Evolutionary conservation across 2,888 invertebrate genomes (phyloP), one percentile per base, ranked within the genome.

Genomic region (Eurois occulta): DNA sequence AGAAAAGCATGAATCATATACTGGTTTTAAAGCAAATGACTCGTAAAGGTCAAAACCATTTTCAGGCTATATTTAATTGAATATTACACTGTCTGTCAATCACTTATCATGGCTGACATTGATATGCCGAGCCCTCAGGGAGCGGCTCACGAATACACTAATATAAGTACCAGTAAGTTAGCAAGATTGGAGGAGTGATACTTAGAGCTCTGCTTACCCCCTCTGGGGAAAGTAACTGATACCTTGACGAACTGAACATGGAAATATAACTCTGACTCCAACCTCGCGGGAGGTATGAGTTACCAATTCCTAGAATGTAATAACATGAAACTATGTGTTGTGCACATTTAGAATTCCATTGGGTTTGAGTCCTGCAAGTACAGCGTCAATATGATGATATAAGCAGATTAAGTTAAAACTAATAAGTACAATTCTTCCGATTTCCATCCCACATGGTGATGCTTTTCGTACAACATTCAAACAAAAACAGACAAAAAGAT

Each of bases 141-240:
- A 46, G 32, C 8, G 16, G 21, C 58, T 58, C 52, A 64, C 38
- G 32, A 85, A 64, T 68, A 60, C 11, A 46, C 38, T 28, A n/a
- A 21, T 52, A 38, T 52, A n/a, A n/a, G n/a, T n/a, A 65, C 7
- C 24, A 55, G 64, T 48, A 38, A 67, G 62, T 75, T 65, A 55
- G 32, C 43, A 38, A 71, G 64, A 82, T 70, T 66, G 72, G 62
- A 74, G 72, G 18, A 70, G 38, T n/a, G 55, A 70, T 58, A 72
- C 72, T 71, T 67, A n/a, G 28, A 67, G 66, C 72, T 82, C 86
- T 83, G 86, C 70, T 82, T 73, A 81, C 78, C 43, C 70, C 72
- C 86, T 60, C 70, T 10, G 46, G 86, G 86, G 71, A 82, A 64
- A 41, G 84, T 66, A 78, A 86, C n/a, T 28, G 83, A 83, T 78